These are phyloP conservation scores for Eupithecia tripunctaria DNA, from an alignment of 2,888 invertebrate genomes.

Conservation along the genomic window DNA sequence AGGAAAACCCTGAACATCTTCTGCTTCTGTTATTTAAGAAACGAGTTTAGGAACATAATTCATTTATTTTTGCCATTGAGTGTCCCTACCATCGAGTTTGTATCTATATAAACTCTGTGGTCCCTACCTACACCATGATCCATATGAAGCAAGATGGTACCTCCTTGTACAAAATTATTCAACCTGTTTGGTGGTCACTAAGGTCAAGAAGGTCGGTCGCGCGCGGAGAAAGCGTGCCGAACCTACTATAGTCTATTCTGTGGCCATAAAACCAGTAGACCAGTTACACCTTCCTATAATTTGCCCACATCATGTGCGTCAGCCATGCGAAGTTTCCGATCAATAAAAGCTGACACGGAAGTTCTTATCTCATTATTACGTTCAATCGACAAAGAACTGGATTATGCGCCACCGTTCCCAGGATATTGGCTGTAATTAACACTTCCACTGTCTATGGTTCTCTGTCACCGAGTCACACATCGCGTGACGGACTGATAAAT, in stretches of 20 bases:
- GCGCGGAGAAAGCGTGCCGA: conserved; percentile 52
- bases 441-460: not conserved
- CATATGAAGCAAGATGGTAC: conserved; percentile 5
- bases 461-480: not conserved
- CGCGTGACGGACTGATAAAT: not conserved
- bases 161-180: conserved; percentile 10
- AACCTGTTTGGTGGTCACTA: conserved; percentile 34
- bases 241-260: not conserved
- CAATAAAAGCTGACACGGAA: conserved; percentile 50
- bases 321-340: conserved; percentile 49
- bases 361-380: conserved; percentile 47
- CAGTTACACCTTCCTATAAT: conserved; percentile 28
- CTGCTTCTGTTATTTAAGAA: not conserved
- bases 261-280: conserved; percentile 6
- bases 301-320: conserved; percentile 29
- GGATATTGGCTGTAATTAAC: not conserved
- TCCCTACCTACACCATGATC: too few relatives aligned
- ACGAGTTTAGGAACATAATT: not conserved
- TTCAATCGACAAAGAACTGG: conserved; percentile 19
- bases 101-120: too few relatives aligned
- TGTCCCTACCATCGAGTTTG: too few relatives aligned
- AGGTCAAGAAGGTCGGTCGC: conserved; percentile 54
- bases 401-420: conserved; percentile 18
- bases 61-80: not conserved
- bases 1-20: not conserved